Evolutionary conservation across 1,140 invertebrate genomes (phyloP).

Genomic region (Trichonephila inaurata): DNA sequence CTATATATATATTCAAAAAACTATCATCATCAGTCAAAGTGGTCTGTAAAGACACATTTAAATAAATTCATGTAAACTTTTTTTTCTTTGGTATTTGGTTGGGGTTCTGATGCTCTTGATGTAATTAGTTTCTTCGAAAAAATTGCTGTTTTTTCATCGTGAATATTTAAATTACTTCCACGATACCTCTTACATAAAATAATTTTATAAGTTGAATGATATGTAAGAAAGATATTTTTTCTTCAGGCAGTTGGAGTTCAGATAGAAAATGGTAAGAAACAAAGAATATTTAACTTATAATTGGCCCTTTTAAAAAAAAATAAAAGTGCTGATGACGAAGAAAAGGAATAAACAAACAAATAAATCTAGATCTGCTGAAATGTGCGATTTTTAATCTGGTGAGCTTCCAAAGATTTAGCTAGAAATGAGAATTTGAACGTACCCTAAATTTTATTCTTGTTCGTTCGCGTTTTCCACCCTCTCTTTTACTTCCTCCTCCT

Average conservation of each 20-base stretch:
- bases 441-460: constrained; percentile 39
- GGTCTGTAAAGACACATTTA: too few relatives aligned
- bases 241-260: too few relatives aligned
- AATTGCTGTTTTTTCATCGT: not conserved
- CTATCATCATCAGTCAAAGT: too few relatives aligned
- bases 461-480: not conserved
- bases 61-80: too few relatives aligned
- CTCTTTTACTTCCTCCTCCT: not conserved
- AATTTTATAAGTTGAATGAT: too few relatives aligned
- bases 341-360: constrained; percentile 2
- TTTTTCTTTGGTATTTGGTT: too few relatives aligned
- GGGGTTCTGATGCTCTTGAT: too few relatives aligned
- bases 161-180: not conserved
- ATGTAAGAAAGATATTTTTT: too few relatives aligned
- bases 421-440: constrained; percentile 64
- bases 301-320: not conserved
- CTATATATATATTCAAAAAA: too few relatives aligned
- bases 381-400: constrained; percentile 65
- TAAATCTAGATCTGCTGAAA: constrained; percentile 58
- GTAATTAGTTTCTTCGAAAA: not conserved
- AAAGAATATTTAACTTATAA: not conserved
- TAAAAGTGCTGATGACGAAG: constrained; percentile 38
- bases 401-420: constrained; percentile 29
- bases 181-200: too few relatives aligned
- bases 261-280: not conserved